These are phyloP conservation scores for Pseudomyrmex dendroicus DNA, from an alignment of 1,140 invertebrate species.

Conservation along the genomic window DNA sequence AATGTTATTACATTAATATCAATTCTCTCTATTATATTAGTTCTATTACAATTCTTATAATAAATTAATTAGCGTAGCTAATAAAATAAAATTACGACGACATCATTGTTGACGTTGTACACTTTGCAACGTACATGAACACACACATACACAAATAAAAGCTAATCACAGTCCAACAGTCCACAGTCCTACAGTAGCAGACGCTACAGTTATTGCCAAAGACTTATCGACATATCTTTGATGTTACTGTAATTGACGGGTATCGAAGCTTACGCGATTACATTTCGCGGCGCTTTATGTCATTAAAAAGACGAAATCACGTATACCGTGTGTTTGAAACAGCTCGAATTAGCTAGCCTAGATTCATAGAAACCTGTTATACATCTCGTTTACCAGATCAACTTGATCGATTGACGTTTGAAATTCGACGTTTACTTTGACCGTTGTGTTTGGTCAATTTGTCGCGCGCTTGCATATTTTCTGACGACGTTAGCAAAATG, in stretches of 20 bases:
- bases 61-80: slow-evolving; percentile 29
- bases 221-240: slow-evolving; percentile 44
- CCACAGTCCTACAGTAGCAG: no score
- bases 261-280: neutral
- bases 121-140: neutral
- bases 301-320: slow-evolving; percentile 46
- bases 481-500: no score
- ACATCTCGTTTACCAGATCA: slow-evolving; percentile 32
- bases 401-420: slow-evolving; percentile 44
- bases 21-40: neutral
- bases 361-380: slow-evolving; percentile 47
- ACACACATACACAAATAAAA: slow-evolving; percentile 29
- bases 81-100: slow-evolving; percentile 49
- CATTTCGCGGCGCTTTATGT: slow-evolving; percentile 26
- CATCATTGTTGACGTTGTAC: neutral
- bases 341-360: neutral
- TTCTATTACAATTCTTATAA: slow-evolving; percentile 23
- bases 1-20: neutral
- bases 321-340: slow-evolving; percentile 26
- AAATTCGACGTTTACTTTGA: slow-evolving; percentile 26
- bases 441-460: no score
- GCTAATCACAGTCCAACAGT: slow-evolving; percentile 37
- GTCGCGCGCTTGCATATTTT: no score
- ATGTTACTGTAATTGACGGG: slow-evolving; percentile 28
- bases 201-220: slow-evolving; percentile 23